Percentiles rank a stretch among this genome's conserved stretches.
These are phyloP conservation scores for Phoebastria nigripes DNA, from an alignment of 2,797 vertebrate genomes.

Conservation along the genomic window DNA sequence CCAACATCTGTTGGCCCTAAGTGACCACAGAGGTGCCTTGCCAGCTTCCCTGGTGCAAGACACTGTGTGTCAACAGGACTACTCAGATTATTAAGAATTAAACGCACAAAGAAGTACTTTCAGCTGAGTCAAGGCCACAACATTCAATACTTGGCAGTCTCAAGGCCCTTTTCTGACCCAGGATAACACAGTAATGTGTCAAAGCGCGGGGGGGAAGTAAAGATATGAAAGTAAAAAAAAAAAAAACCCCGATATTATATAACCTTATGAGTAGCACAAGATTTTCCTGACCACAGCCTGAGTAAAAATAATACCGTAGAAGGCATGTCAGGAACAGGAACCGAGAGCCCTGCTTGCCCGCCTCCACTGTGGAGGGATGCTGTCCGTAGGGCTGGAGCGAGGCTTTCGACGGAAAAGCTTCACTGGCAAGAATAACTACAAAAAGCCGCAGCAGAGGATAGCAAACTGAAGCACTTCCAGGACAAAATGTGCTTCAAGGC, in stretches of 20 bases:
- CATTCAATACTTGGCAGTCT: neutral
- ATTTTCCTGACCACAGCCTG: neutral
- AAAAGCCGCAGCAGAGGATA: neutral
- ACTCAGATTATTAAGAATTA: neutral
- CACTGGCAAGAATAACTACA: neutral
- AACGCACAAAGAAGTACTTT: neutral
- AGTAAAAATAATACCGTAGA: neutral
- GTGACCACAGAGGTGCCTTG: neutral
- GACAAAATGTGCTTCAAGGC: neutral
- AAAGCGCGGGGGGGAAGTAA: neutral
- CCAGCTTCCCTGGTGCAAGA: neutral
- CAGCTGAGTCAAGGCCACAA: neutral
- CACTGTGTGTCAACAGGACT: neutral
- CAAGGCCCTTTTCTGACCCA: neutral
- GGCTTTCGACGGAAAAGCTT: neutral
- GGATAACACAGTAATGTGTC: neutral
- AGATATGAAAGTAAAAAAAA: neutral
- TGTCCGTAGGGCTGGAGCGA: neutral
- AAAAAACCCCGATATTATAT: neutral
- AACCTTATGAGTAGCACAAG: neutral
- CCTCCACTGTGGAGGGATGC: neutral
- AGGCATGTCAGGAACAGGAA: neutral
- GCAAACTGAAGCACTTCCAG: neutral
- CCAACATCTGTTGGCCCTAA: neutral
- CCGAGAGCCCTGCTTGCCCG: neutral